Base-by-base conservation (phyloP, 2,888 invertebrate species). In the Chrysopilus asiliformis region DNA sequence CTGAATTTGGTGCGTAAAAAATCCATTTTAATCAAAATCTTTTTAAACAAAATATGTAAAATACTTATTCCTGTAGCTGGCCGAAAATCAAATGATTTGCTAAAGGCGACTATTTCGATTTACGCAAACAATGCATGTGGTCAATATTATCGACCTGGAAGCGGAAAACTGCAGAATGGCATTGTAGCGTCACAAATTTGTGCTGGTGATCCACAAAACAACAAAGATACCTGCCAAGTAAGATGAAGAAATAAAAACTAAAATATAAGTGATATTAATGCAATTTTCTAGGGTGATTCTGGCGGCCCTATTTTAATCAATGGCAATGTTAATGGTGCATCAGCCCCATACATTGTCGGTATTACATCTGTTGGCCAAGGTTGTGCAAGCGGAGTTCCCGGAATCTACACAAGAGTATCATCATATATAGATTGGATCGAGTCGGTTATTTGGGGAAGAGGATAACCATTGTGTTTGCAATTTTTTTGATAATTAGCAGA, bases 121-220 rank as follows among this genome's bases (percentile, higher is more conserved):
- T 41, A 38, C 17, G 28, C 32, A 5, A 41, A 41, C 17, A 16
- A 33, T 13, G 29, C 28, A 19, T 41, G 41, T 18, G 31, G 27
- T 13, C 28, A n/a, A 20, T 41, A 37, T 15, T 41, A 41, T 33
- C 17, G 27, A 3, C 33, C 38, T 13, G 35, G 25, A n/a, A n/a
- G 12, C 5, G 28, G 33, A 12, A 14, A 33, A 13, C 37, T 53
- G 8, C 28, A 32, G 10, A 43, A 35, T 13, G 57, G 56, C 10
- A 43, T 57, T 18, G 34, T 45, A 5, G 44, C 50, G 19, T 43
- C 50, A 8, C 55, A 55, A 44, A 14, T 59, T 10, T 59, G 59
- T 43, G 56, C 57, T 7, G 53, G 54, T 10, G 51, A 53, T 39
- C 40, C 49, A 3, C 37, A 43, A 12, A 44, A 43, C 2, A 44